phyloP scores from a whole-genome alignment of 2,797 vertebrate genomes.

The Mus caroli region DNA sequence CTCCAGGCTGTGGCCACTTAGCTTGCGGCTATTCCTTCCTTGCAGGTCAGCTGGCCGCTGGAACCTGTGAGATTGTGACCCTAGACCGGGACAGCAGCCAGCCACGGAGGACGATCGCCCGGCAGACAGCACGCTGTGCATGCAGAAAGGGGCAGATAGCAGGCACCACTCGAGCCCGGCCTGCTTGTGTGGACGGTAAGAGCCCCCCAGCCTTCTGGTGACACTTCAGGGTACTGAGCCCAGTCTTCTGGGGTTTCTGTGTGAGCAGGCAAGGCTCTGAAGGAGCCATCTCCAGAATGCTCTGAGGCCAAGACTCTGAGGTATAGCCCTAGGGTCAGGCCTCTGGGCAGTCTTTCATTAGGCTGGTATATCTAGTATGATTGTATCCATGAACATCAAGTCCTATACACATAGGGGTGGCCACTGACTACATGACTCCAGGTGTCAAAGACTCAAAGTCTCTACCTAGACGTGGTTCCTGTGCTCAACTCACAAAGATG shows the following conservation, averaged over 20 bases:
- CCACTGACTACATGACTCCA: accelerated
- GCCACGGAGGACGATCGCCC: slow-evolving; percentile 98
- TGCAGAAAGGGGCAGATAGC: slow-evolving; percentile 99
- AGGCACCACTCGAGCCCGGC: slow-evolving; percentile 98
- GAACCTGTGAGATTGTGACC: slow-evolving; percentile 98
- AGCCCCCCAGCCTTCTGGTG: slow-evolving; percentile 5
- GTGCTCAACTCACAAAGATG: accelerated
- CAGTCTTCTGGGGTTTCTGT: background rate
- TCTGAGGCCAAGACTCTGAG: background rate
- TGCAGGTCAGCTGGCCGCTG: slow-evolving; percentile 98
- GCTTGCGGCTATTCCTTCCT: slow-evolving; percentile 84
- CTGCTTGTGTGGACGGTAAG: slow-evolving; percentile 99
- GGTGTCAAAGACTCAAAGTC: background rate
- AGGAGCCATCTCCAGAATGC: accelerated
- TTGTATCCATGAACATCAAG: accelerated
- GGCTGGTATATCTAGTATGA: accelerated
- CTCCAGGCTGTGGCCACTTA: background rate
- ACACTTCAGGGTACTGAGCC: background rate
- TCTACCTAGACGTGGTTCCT: background rate
- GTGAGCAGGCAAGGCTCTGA: background rate
- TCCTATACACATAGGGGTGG: accelerated
- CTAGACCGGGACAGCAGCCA: slow-evolving; percentile 99
- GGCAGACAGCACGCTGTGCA: slow-evolving; percentile 98
- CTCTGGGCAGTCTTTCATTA: accelerated
- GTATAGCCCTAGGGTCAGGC: background rate